phyloP scores from a whole-genome alignment of 2,113 vertebrate species.

The Otus sunia region DNA sequence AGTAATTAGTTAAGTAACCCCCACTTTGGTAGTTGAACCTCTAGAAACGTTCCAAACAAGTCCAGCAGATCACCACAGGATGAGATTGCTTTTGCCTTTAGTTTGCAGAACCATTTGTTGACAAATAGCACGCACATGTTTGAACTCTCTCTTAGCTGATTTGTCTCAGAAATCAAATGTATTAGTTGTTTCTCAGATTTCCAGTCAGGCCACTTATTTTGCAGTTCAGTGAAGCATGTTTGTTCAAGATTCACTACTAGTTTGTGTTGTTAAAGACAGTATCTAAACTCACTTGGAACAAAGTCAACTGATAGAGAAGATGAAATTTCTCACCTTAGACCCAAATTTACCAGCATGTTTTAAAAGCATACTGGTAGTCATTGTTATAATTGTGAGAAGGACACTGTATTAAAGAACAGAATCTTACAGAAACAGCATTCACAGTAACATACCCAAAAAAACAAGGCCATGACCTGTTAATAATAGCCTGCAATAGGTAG shows the following conservation, averaged over 20 bases:
- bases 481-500: neutral
- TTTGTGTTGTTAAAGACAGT: neutral
- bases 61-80: neutral
- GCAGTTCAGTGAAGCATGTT: neutral
- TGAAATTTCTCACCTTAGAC: neutral
- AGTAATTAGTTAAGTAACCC: neutral
- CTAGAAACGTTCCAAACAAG: neutral
- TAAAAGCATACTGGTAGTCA: neutral
- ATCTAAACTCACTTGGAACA: neutral
- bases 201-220: neutral
- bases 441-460: neutral
- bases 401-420: neutral
- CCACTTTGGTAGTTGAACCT: neutral
- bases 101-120: neutral
- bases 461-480: neutral
- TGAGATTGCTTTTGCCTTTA: neutral
- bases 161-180: neutral
- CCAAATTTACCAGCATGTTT: neutral
- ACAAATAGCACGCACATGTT: rapidly evolving
- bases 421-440: neutral
- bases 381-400: neutral
- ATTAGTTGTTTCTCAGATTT: neutral
- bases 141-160: neutral
- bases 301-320: neutral
- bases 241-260: neutral